Evolutionary conservation across 2,888 invertebrate genomes (phyloP).

Genomic region (Drosophila robusta): DNA sequence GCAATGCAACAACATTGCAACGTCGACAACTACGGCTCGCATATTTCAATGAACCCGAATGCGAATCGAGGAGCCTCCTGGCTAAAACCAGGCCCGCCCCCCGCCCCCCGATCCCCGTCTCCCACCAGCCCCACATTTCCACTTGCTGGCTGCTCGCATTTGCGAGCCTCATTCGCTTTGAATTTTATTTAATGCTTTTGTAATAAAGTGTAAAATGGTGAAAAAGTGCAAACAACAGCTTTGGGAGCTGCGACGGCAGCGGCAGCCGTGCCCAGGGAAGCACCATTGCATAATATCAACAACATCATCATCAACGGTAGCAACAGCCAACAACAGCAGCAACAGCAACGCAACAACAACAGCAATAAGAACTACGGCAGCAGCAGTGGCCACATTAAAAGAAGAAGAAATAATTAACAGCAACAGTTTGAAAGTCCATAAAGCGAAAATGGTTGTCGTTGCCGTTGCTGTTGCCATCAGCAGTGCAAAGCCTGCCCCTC

Average conservation of each 20-base stretch:
- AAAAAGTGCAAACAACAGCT: constrained; percentile 78
- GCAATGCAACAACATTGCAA: constrained; percentile 59
- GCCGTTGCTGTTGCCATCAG: constrained; percentile 11
- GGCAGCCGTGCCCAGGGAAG: constrained; percentile 25
- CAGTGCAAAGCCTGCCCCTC: constrained; percentile 28
- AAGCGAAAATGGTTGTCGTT: constrained; percentile 70
- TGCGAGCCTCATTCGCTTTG: constrained; percentile 75
- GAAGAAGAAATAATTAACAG: constrained; percentile 81
- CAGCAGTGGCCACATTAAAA: constrained; percentile 76
- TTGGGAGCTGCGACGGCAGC: constrained; percentile 14
- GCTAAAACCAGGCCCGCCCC: background rate
- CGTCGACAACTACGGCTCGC: constrained; percentile 38
- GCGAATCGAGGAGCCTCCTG: constrained; percentile 63
- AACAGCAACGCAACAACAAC: constrained; percentile 14
- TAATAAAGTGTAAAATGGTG: constrained; percentile 81
- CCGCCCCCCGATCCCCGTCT: too few species aligned
- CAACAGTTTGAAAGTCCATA: constrained; percentile 81
- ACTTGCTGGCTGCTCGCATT: constrained; percentile 33
- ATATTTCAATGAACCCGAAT: constrained; percentile 62
- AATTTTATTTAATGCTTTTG: constrained; percentile 82
- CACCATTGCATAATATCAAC: constrained; percentile 75
- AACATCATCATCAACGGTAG: constrained; percentile 68
- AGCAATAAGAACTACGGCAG: constrained; percentile 47
- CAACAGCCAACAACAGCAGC: constrained; percentile 31
- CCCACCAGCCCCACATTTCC: constrained; percentile 14